Evolutionary conservation across 2,888 invertebrate species (phyloP).

Genomic region (Aspidiotus rigidus): DNA sequence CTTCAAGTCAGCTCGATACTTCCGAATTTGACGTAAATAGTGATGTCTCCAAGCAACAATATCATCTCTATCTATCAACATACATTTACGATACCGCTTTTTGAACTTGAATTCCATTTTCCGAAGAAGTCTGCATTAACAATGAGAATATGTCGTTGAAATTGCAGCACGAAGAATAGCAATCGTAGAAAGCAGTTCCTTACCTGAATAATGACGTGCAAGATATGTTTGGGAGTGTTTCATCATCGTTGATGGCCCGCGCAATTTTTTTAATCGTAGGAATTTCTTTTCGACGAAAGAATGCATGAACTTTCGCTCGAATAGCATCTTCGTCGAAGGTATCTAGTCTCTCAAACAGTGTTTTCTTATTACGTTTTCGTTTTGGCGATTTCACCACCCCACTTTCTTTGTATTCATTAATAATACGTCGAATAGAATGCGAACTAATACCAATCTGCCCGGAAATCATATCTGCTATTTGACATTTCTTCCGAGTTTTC

Average conservation of each 20-base stretch:
- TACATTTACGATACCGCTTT: neutral
- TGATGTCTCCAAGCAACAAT: conserved; percentile 13
- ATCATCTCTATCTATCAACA: conserved; percentile 17
- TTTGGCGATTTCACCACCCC: no score
- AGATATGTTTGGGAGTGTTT: neutral
- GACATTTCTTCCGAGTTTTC: no score
- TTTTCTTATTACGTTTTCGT: no score
- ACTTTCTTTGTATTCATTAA: no score
- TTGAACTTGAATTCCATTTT: neutral
- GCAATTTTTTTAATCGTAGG: neutral
- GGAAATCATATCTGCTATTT: no score
- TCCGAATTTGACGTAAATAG: conserved; percentile 8
- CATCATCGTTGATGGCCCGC: neutral
- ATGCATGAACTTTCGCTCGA: neutral
- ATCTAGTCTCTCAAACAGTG: no score
- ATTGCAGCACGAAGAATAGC: no score
- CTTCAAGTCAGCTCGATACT: neutral
- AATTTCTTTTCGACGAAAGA: neutral
- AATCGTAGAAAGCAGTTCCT: neutral
- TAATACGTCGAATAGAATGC: no score
- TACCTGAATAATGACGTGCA: no score
- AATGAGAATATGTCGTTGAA: no score
- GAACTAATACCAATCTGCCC: no score
- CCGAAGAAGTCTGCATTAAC: neutral
- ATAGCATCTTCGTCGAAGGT: no score